Conservation (phyloP, 2,113 vertebrate genomes). For the Microcebus murinus region DNA sequence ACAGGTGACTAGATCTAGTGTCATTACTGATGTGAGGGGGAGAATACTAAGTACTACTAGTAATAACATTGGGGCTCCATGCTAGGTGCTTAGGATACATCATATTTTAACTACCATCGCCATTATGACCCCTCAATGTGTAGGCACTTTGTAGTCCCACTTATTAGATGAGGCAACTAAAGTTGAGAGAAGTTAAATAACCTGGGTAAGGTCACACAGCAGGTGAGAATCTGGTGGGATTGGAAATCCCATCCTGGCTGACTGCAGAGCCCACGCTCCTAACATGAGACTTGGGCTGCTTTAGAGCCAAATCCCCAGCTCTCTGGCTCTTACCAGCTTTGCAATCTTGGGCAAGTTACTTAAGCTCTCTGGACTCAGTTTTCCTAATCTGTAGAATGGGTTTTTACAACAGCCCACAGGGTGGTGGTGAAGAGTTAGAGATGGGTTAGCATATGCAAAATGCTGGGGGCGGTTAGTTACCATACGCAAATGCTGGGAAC, state of each 20-base stretch:
- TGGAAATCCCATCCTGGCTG: background rate
- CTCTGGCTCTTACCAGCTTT: background rate
- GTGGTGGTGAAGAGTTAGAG: background rate
- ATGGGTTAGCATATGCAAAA: background rate
- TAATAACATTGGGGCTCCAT: background rate
- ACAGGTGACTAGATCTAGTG: background rate
- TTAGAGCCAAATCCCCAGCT: background rate
- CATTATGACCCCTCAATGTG: background rate
- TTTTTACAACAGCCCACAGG: background rate
- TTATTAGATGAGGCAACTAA: background rate
- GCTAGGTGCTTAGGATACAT: too few species aligned
- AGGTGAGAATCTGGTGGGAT: fast-evolving
- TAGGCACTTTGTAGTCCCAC: background rate
- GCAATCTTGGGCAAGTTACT: background rate
- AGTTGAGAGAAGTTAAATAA: background rate
- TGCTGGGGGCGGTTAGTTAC: too few species aligned
- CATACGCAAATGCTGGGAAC: fast-evolving
- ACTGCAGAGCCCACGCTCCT: background rate
- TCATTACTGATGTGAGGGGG: background rate
- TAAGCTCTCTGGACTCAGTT: background rate
- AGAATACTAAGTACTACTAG: background rate
- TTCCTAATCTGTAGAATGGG: background rate
- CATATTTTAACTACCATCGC: background rate
- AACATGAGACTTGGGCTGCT: background rate
- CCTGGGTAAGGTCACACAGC: background rate